These are phyloP conservation scores for Anthopleura xanthogrammica DNA, from an alignment of 92 coral and sea anemone genomes.

Conservation along the genomic window DNA sequence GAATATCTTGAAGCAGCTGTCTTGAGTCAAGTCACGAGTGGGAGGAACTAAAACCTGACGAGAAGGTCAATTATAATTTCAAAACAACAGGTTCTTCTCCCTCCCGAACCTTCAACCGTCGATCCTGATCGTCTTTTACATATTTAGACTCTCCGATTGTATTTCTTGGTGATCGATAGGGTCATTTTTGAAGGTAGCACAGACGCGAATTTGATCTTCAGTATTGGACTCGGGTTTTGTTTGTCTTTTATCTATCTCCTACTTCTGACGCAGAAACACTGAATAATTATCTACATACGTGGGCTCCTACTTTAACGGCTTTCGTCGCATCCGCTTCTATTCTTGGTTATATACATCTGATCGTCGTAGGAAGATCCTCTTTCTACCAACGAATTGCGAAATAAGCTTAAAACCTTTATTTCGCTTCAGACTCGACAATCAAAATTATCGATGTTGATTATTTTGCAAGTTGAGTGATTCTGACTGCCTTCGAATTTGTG, in stretches of 20 bases:
- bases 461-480: background rate
- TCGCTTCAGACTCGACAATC: background rate
- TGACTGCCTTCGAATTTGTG: background rate
- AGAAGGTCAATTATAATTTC: background rate
- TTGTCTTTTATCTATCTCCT: background rate
- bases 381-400: background rate
- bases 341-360: background rate
- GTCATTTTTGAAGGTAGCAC: background rate
- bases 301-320: constrained; percentile 17
- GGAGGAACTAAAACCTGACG: constrained; percentile 12
- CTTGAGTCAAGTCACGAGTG: background rate
- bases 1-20: constrained; percentile 23
- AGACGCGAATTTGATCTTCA: background rate
- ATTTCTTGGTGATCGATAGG: background rate
- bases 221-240: too few species aligned
- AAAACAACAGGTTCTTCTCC: constrained; percentile 20
- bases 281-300: constrained; percentile 17
- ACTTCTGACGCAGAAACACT: constrained; percentile 12
- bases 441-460: background rate
- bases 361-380: background rate
- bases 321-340: constrained; percentile 4
- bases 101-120: constrained; percentile 2
- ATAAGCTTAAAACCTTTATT: background rate
- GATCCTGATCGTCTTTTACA: constrained; percentile 1
- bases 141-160: background rate